Evolutionary conservation across 2,113 vertebrate species (phyloP), one percentile per base, ranked within the genome.

Genomic region (Kryptolebias marmoratus): DNA sequence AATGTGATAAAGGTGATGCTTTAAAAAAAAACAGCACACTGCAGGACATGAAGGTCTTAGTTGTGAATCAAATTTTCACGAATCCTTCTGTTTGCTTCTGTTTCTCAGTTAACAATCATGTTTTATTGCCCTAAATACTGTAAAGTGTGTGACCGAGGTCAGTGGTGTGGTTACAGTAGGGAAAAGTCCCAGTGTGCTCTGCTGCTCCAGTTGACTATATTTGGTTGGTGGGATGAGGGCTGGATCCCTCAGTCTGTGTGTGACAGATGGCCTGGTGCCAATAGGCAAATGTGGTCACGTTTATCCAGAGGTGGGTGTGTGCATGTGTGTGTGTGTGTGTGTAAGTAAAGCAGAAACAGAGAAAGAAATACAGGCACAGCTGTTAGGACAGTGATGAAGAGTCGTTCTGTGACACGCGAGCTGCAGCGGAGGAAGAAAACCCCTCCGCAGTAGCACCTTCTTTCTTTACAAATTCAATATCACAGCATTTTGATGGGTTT

Each of bases 131-230:
- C 8, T 5, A 1, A 28, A 48, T 67, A 81, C 64, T 84, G 75
- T 50, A 55, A 53, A 60, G 50, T 71, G 67, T 72, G 69, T 82
- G 75, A 84, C 86, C 73, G 36, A 49, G 74, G 77, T 64, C 69
- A 68, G 69, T 59, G 65, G 82, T 71, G 67, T 15, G 52, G 45
- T 73, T 82, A 61, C 59, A 67, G 77, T 48, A 28, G 64, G 77
- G 77, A 87, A 83, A 76, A 83, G 82, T 71, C 84, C 56, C 71
- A 68, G 71, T 9, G 59, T 83, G 83, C 82, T 82, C 77, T 59
- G 86, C 82, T 88, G 80, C 83, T 87, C 79, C 73, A 75, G 77
- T 90, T 94, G 92, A 93, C 93, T 93, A 94, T 93, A 94, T 94
- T 93, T 93, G 93, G 93, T 83, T 77, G 85, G 91, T 90, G 87